These are phyloP conservation scores for Bombus terrestris DNA, from an alignment of 1,140 invertebrate genomes.

Conservation along the genomic window DNA sequence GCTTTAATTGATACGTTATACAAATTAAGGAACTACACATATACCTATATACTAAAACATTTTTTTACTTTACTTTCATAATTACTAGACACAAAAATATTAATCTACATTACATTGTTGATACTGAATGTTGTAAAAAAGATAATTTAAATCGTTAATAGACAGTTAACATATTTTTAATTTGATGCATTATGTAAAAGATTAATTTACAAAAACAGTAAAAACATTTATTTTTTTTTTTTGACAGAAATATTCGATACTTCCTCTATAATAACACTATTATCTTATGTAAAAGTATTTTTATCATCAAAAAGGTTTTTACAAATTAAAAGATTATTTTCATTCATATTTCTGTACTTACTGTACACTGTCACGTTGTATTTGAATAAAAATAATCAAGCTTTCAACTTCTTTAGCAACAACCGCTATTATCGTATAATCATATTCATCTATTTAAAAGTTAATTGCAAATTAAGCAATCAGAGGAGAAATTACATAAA, in stretches of 20 bases:
- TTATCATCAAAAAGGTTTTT: slow-evolving; percentile 7
- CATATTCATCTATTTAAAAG: neutral
- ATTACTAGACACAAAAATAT: neutral
- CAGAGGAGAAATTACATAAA: neutral
- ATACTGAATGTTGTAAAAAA: neutral
- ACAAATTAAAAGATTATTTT: slow-evolving; percentile 2
- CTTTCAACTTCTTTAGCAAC: slow-evolving; percentile 30
- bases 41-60: slow-evolving; percentile 33
- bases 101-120: slow-evolving; percentile 1
- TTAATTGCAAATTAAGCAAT: neutral
- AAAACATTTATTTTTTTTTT: neutral
- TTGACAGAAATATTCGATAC: neutral
- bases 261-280: neutral
- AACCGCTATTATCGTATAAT: neutral
- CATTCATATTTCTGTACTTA: slow-evolving; percentile 3
- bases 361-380: slow-evolving; percentile 26
- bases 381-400: neutral
- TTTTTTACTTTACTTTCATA: neutral
- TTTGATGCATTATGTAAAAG: neutral
- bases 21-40: slow-evolving; percentile 16
- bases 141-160: neutral
- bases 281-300: slow-evolving; percentile 4
- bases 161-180: neutral
- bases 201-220: slow-evolving; percentile 15
- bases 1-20: slow-evolving; percentile 15